Evolutionary conservation across 2,797 vertebrate species (phyloP).

Genomic region (Anguilla megastoma): DNA sequence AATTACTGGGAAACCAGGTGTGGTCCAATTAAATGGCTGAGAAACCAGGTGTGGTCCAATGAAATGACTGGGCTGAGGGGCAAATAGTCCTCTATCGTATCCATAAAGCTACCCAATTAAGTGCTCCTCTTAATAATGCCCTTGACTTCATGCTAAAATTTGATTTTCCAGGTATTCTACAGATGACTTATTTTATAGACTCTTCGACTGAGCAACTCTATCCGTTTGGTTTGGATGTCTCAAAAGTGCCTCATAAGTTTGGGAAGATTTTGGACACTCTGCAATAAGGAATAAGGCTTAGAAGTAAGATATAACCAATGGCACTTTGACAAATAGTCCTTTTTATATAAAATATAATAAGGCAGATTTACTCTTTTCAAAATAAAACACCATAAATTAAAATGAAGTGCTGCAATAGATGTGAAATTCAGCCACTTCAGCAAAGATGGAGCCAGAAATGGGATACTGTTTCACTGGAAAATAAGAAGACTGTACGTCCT

Average conservation of each 20-base stretch:
- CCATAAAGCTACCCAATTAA: background rate
- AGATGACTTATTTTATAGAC: background rate
- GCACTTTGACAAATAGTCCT: background rate
- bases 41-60: background rate
- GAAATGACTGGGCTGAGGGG: background rate
- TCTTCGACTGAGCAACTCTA: background rate
- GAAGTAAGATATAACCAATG: background rate
- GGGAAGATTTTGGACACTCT: background rate
- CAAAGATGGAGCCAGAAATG: background rate
- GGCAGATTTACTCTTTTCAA: background rate
- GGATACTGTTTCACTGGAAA: background rate
- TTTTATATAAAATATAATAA: conserved; percentile 5
- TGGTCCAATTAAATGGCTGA: too few species aligned
- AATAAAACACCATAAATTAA: background rate
- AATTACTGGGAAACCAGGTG: background rate
- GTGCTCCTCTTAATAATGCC: too few species aligned
- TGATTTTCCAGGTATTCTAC: background rate
- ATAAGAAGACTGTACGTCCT: background rate
- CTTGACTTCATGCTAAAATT: background rate
- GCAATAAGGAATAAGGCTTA: background rate
- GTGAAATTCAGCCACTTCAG: background rate
- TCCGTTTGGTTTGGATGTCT: background rate
- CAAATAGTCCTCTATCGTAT: background rate
- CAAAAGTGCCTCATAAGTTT: background rate
- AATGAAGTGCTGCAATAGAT: background rate